Conservation (phyloP, 2,797 vertebrate species). For the Gymnopithys bicolor region DNA sequence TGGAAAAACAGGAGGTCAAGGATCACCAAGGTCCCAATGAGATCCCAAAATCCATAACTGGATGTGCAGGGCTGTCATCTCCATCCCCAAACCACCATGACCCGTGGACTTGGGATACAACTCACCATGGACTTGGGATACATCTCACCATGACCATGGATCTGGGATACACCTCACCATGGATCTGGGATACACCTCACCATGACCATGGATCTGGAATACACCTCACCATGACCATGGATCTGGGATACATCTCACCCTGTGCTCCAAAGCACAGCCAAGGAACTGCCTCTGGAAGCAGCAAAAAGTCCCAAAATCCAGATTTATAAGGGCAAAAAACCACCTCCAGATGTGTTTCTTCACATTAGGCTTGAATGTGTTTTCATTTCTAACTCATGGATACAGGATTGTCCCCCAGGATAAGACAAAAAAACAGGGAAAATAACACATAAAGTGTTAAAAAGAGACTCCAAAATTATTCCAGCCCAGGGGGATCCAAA, state of each 20-base stretch:
- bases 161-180: no score
- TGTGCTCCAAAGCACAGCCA: not conserved
- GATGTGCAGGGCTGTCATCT: not conserved
- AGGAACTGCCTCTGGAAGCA: fast-evolving
- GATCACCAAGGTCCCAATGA: not conserved
- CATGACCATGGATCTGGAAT: no score
- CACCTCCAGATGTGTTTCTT: not conserved
- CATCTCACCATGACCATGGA: fast-evolving
- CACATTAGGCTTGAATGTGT: conserved; percentile 38
- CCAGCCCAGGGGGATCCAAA: conserved; percentile 22
- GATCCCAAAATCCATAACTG: not conserved
- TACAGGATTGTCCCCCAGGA: not conserved
- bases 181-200: not conserved
- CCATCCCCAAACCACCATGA: not conserved
- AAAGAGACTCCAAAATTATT: conserved; percentile 50
- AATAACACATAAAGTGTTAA: conserved; percentile 20
- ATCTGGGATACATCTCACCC: not conserved
- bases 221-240: no score
- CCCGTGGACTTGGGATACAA: no score
- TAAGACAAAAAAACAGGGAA: not conserved
- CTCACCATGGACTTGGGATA: no score
- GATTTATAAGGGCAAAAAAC: fast-evolving
- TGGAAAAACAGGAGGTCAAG: fast-evolving
- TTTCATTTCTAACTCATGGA: conserved; percentile 21
- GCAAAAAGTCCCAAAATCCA: not conserved